Conservation (phyloP, 2,888 invertebrate species). For the Ellobium chinense region DNA sequence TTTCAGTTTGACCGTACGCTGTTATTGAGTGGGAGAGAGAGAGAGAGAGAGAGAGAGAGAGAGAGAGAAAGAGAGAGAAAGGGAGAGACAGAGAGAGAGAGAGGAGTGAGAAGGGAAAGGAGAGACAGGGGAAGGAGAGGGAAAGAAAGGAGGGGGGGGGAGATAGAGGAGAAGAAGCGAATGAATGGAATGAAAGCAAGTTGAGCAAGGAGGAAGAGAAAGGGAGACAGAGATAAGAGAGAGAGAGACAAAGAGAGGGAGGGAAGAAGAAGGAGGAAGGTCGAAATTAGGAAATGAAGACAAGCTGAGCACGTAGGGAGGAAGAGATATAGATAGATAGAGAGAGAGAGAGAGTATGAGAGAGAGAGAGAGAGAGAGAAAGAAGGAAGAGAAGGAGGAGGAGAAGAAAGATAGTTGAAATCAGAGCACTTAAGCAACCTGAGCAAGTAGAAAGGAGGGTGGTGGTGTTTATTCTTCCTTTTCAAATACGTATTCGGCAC, state of each 20-base stretch:
- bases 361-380: not conserved
- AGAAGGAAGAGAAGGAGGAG: not conserved
- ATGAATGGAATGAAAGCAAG: not conserved
- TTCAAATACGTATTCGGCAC: too few relatives aligned
- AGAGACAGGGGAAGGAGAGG: not conserved
- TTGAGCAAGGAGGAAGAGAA: not conserved
- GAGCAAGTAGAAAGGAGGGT: too few relatives aligned
- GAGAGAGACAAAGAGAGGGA: not conserved
- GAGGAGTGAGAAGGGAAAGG: not conserved
- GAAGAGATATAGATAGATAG: constrained; percentile 6
- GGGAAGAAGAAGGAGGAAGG: not conserved
- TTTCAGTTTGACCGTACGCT: too few relatives aligned
- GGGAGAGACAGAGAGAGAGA: not conserved
- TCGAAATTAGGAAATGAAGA: not conserved
- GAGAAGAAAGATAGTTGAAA: too few relatives aligned
- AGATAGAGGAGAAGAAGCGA: not conserved
- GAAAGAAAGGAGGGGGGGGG: not conserved
- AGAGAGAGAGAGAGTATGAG: constrained; percentile 13
- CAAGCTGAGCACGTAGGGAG: not conserved
- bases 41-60: not conserved
- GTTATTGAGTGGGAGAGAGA: not conserved
- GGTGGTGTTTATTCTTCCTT: too few relatives aligned
- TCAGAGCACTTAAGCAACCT: too few relatives aligned
- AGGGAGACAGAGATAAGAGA: not conserved
- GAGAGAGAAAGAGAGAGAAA: not conserved